Evolutionary conservation across 1,140 invertebrate genomes (phyloP), one percentile per base, ranked within the genome.

Genomic region (Lutraria rhynchaena): DNA sequence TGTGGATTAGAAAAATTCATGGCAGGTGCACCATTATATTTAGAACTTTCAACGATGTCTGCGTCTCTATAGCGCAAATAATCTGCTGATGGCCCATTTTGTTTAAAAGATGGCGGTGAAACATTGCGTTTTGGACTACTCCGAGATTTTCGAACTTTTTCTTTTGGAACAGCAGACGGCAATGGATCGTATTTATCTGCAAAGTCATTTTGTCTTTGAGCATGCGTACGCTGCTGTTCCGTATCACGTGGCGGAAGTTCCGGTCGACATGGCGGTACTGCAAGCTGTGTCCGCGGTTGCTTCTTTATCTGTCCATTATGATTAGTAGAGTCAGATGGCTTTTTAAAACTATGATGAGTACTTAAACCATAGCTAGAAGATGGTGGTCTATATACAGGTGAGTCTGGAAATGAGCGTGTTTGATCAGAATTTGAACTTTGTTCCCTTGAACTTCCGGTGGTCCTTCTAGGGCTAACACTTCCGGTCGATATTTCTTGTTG

Each of bases 211-310:
- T 41, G 75, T 55, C 63, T 77, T 29, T 67, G 41, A 22, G 24
- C 61, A 46, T 41, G 33, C 33, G 24, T 9, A 22, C 46, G 27
- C 11, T 31, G 53, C 27, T 80, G 60, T 33, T 80, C 60, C 24
- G 17, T 33, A 11, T 80, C 76, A 46, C 76, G 76, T 35, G 78
- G 70, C 17, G 78, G 78, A 37, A 81, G 70, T 74, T 81, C 78
- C 24, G 78, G 78, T 65, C 78, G 24, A 51, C 69, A 81, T 11
- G 78, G 78, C 17, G 78, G 70, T 31, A 81, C 78, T 29, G 78
- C 78, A 3, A 81, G 58, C 22, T 81, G 78, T 19, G 78, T 81
- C 27, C 78, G 55, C 24, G 78, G 78, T 24, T 81, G 78, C 27
- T 60, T 74, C 22, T 81, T 81, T 49, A 61, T 70, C 27, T 63